A percentile compares a stretch with the other conserved stretches of the same genome.
Conservation (phyloP, 1,140 invertebrate genomes). For the Tribolium madens region DNA sequence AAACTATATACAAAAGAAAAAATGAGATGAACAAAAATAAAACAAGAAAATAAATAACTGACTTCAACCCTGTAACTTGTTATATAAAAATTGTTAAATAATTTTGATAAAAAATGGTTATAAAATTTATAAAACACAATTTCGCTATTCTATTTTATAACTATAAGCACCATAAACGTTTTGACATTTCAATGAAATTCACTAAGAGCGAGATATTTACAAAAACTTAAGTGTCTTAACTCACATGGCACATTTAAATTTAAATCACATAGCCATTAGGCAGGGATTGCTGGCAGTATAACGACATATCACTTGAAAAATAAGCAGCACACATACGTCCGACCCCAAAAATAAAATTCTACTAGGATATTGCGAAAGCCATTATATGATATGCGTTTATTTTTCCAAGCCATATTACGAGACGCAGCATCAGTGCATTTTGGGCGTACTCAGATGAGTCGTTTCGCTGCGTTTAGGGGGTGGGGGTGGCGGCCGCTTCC, state of each 20-base stretch:
- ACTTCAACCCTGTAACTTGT: constrained; percentile 56
- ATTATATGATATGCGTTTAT: constrained; percentile 41
- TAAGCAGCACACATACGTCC: constrained; percentile 22
- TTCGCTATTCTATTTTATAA: constrained; percentile 57
- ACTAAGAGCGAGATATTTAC: constrained; percentile 50
- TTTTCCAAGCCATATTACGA: constrained; percentile 33
- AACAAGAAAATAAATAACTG: constrained; percentile 52
- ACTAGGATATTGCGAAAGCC: background rate
- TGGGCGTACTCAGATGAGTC: constrained; percentile 74
- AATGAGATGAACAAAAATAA: constrained; percentile 36
- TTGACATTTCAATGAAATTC: constrained; percentile 58
- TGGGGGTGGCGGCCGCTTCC: constrained; percentile 79
- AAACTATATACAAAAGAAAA: constrained; percentile 30
- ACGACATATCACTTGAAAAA: constrained; percentile 35
- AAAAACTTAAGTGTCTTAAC: constrained; percentile 25
- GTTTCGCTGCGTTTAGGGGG: constrained; percentile 84
- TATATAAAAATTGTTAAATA: constrained; percentile 52
- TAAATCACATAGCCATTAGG: constrained; percentile 48
- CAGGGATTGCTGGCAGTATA: constrained; percentile 30
- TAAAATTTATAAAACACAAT: constrained; percentile 61
- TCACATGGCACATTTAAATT: constrained; percentile 49
- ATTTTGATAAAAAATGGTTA: constrained; percentile 53
- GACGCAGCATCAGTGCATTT: constrained; percentile 62
- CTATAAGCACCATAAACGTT: constrained; percentile 62
- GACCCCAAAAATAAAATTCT: constrained; percentile 13